These are phyloP conservation scores for Carterocephalus palaemon DNA, from an alignment of 2,888 invertebrate genomes.

Conservation along the genomic window DNA sequence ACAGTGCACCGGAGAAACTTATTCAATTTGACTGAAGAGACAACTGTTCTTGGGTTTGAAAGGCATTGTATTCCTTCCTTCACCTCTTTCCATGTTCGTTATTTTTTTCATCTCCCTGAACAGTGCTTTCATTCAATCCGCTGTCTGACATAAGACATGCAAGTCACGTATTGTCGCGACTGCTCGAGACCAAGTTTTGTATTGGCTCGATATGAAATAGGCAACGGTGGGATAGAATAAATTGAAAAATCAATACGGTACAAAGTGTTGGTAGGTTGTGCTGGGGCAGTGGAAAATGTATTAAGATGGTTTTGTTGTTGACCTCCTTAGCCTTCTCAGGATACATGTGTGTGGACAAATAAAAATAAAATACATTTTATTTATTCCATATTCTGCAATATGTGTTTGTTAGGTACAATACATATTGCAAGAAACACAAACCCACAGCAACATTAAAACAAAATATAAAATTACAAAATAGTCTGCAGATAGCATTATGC, in stretches of 20 bases:
- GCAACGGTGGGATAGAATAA: constrained; percentile 25
- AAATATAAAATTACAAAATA: too few species aligned
- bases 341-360: too few species aligned
- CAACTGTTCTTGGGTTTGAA: constrained; percentile 66
- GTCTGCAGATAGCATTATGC: too few species aligned
- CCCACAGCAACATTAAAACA: too few species aligned
- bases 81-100: constrained; percentile 50
- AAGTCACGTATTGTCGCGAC: constrained; percentile 62
- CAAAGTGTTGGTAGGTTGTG: constrained; percentile 26
- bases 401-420: too few species aligned
- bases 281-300: too few species aligned
- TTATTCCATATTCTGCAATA: too few species aligned
- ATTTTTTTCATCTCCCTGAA: constrained; percentile 61
- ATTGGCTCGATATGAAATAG: constrained; percentile 36
- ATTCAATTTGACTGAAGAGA: constrained; percentile 72
- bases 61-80: constrained; percentile 56
- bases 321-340: too few species aligned
- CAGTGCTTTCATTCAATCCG: constrained; percentile 72
- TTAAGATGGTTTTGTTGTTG: too few species aligned
- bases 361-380: too few species aligned
- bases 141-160: constrained; percentile 60
- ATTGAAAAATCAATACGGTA: constrained; percentile 24
- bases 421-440: too few species aligned
- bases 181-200: constrained; percentile 46
- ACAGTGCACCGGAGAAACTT: constrained; percentile 66